Evolutionary conservation across 2,888 invertebrate species (phyloP).

Genomic region (Rhingia campestris): DNA sequence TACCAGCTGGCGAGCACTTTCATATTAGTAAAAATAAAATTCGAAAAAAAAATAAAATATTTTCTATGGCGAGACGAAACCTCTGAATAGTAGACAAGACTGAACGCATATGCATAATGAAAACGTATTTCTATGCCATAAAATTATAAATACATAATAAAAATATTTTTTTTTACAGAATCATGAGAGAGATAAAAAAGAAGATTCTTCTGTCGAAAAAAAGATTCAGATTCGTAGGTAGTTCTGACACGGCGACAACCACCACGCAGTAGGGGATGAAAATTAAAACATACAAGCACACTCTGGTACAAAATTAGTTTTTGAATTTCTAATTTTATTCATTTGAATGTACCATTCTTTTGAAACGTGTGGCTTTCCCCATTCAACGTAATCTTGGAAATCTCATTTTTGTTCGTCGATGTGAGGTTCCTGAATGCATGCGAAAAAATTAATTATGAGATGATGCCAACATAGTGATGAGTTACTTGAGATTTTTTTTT

Average conservation of each 20-base stretch:
- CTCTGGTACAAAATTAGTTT: slow-evolving; percentile 40
- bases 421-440: background rate
- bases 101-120: slow-evolving; percentile 14
- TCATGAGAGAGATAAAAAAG: background rate
- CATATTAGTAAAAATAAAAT: slow-evolving; percentile 17
- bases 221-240: slow-evolving; percentile 10
- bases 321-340: slow-evolving; percentile 55
- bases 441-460: slow-evolving; percentile 17
- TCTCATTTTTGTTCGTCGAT: background rate
- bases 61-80: slow-evolving; percentile 57
- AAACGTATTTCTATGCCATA: slow-evolving; percentile 20
- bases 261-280: slow-evolving; percentile 32
- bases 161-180: background rate
- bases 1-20: background rate
- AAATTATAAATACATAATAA: slow-evolving; percentile 32
- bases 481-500: no score
- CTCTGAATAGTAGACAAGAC: slow-evolving; percentile 52
- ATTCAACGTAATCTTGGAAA: slow-evolving; percentile 20
- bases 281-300: slow-evolving; percentile 8
- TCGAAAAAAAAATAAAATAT: slow-evolving; percentile 21
- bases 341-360: slow-evolving; percentile 16
- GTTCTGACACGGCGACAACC: slow-evolving; percentile 1
- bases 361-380: slow-evolving; percentile 1
- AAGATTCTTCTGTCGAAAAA: background rate
- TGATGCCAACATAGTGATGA: background rate